Percentiles rank a stretch among this genome's conserved stretches.
phyloP scores from a whole-genome alignment of 2,113 vertebrate genomes.

The Electrona antarctica region DNA sequence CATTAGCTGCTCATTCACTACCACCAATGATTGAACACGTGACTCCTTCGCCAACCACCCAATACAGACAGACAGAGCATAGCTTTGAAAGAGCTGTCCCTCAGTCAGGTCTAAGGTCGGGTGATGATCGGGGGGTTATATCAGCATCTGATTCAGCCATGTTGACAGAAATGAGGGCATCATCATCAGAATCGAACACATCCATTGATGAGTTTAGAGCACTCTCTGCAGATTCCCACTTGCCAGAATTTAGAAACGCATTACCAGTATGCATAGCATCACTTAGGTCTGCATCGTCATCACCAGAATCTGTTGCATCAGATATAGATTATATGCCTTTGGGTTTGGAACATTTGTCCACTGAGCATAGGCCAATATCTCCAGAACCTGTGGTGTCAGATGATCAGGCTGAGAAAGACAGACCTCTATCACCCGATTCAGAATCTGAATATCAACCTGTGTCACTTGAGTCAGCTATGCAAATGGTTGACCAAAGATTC shows the following conservation, averaged over 20 bases:
- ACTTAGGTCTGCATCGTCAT: slow-evolving; percentile 39
- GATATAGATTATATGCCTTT: slow-evolving; percentile 26
- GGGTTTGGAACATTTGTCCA: slow-evolving; percentile 12
- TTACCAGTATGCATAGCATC: slow-evolving; percentile 28
- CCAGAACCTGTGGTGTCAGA: slow-evolving; percentile 30
- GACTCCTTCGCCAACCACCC: neutral
- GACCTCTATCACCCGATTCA: slow-evolving; percentile 38
- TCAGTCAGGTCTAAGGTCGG: neutral
- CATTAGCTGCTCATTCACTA: slow-evolving; percentile 22
- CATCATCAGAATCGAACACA: slow-evolving; percentile 57
- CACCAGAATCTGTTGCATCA: slow-evolving; percentile 30
- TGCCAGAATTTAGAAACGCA: slow-evolving; percentile 40
- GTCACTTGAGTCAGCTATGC: slow-evolving; percentile 25
- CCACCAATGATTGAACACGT: slow-evolving; percentile 28
- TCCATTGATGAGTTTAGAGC: slow-evolving; percentile 55
- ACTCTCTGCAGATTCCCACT: slow-evolving; percentile 63
- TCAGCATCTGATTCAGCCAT: slow-evolving; percentile 25
- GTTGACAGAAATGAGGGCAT: slow-evolving; percentile 30
- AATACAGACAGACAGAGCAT: slow-evolving; percentile 28
- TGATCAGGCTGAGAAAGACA: slow-evolving; percentile 10
- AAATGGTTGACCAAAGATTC: slow-evolving; percentile 41
- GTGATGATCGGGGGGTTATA: slow-evolving; percentile 10
- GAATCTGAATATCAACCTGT: slow-evolving; percentile 47
- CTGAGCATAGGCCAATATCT: slow-evolving; percentile 39
- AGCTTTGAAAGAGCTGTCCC: slow-evolving; percentile 19